phyloP scores from a whole-genome alignment of 2,113 vertebrate genomes.

The Condylura cristata region DNA sequence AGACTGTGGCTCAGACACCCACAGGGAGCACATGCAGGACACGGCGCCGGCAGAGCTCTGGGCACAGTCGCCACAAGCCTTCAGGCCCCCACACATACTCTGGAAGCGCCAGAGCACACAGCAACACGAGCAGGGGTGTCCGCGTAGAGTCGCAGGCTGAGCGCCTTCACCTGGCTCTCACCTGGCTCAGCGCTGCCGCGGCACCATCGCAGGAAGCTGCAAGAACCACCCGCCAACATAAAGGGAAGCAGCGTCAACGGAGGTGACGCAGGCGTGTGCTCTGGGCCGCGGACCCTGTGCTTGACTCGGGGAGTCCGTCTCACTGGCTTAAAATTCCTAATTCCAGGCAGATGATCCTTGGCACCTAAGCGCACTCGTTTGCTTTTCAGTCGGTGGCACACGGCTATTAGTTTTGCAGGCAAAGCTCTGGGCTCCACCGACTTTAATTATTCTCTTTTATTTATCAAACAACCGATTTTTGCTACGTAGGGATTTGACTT shows the following conservation, averaged over 20 bases:
- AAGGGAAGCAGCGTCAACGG: neutral
- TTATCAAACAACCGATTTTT: conserved; percentile 33
- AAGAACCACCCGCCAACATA: neutral
- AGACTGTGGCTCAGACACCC: neutral
- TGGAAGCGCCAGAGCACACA: too few relatives aligned
- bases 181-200: neutral
- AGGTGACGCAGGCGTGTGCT: neutral
- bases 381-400: neutral
- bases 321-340: conserved; percentile 1
- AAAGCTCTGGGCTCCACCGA: neutral
- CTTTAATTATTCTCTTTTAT: conserved; percentile 43
- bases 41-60: neutral
- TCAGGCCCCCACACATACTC: too few relatives aligned
- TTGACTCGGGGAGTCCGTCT: neutral
- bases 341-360: neutral
- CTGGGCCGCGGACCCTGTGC: neutral
- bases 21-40: neutral
- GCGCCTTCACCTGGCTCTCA: neutral
- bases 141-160: neutral
- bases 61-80: neutral
- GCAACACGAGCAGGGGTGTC: neutral
- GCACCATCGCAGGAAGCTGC: neutral
- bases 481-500: conserved; percentile 16
- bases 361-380: neutral
- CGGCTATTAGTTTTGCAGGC: neutral